These are phyloP conservation scores for Dendrocincla tyrannina DNA, from an alignment of 2,797 vertebrate genomes.

Conservation along the genomic window DNA sequence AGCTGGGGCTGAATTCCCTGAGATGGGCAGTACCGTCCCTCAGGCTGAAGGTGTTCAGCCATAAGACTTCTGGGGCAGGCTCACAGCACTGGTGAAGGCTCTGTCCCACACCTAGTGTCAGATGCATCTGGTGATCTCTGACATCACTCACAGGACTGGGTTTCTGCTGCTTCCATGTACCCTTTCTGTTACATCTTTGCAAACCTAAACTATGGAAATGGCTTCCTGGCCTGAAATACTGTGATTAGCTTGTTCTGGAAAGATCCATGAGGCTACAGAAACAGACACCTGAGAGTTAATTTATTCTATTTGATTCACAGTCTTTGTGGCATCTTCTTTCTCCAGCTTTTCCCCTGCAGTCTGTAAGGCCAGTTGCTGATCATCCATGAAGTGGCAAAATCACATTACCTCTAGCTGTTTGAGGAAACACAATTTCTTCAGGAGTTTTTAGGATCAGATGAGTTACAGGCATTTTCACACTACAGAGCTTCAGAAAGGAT, in stretches of 20 bases:
- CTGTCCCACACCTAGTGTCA: fast-evolving
- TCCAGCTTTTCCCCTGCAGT: neutral
- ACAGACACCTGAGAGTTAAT: neutral
- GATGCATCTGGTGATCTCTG: neutral
- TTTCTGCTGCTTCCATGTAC: neutral
- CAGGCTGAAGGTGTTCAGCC: neutral
- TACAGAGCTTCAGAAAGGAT: neutral
- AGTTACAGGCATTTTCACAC: neutral
- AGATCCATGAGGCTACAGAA: neutral
- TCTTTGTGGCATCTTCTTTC: neutral
- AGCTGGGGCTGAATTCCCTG: neutral
- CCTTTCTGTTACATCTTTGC: neutral
- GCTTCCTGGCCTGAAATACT: neutral
- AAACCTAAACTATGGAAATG: neutral
- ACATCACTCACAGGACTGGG: fast-evolving
- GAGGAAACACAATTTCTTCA: neutral
- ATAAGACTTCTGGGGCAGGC: neutral
- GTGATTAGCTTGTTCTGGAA: neutral
- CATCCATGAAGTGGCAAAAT: neutral
- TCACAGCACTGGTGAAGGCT: fast-evolving
- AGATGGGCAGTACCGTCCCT: neutral
- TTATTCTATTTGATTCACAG: neutral
- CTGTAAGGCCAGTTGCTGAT: neutral
- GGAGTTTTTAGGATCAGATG: neutral
- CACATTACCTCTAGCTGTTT: neutral